Conservation (phyloP, 2,113 vertebrate genomes). For the Grus americana region DNA sequence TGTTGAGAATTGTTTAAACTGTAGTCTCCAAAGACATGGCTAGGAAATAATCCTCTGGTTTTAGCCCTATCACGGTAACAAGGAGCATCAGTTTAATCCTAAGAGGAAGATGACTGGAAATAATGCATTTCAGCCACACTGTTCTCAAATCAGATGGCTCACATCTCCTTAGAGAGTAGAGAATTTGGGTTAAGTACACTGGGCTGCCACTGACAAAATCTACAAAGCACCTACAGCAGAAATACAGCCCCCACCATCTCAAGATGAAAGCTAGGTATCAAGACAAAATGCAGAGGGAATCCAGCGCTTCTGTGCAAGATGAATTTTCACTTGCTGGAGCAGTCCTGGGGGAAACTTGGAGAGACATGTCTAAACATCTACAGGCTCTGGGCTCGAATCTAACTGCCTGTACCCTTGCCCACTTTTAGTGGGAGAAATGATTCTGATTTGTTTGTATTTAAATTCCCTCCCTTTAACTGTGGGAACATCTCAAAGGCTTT, state of each 20-base stretch:
- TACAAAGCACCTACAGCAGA: not conserved
- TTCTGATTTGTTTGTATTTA: not conserved
- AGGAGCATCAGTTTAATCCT: slow-evolving; percentile 10
- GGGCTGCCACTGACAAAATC: not conserved
- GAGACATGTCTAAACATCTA: not conserved
- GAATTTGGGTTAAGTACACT: slow-evolving; percentile 18
- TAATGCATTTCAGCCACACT: not conserved
- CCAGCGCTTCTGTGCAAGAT: not conserved
- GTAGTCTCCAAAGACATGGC: not conserved
- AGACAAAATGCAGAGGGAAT: not conserved
- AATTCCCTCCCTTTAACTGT: not conserved
- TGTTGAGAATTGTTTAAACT: not conserved
- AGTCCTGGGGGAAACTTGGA: not conserved
- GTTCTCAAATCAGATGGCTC: not conserved
- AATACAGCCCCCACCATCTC: not conserved
- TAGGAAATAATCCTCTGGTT: slow-evolving; percentile 2
- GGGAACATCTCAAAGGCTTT: not conserved
- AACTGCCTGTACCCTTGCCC: fast-evolving
- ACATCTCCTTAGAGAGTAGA: not conserved
- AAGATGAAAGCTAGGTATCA: not conserved
- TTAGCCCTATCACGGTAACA: slow-evolving; percentile 3
- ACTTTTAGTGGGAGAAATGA: not conserved
- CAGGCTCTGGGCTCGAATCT: not conserved
- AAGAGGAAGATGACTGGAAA: slow-evolving; percentile 18
- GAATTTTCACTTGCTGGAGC: not conserved